phyloP scores from a whole-genome alignment of 2,797 vertebrate species.

The Psittacula derbiana region DNA sequence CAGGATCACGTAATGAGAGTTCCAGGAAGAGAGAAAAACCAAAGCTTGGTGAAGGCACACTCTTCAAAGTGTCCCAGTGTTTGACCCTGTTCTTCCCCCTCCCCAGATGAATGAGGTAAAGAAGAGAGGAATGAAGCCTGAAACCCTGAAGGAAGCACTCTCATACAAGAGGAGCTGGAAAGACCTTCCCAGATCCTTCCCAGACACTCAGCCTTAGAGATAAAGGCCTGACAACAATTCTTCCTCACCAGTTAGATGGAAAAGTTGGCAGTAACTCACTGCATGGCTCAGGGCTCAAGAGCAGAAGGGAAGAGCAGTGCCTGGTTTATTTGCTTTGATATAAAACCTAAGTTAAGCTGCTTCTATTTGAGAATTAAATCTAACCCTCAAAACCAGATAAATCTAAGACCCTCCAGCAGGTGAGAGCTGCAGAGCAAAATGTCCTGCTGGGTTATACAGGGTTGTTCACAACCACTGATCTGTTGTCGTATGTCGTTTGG shows the following conservation, averaged over 20 bases:
- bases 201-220: background rate
- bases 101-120: background rate
- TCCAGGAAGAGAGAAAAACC: constrained; percentile 38
- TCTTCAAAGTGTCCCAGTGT: constrained; percentile 37
- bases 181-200: background rate
- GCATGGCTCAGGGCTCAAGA: background rate
- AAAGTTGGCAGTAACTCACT: background rate
- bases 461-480: background rate
- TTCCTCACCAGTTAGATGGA: background rate
- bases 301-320: background rate
- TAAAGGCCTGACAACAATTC: background rate
- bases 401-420: background rate
- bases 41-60: constrained; percentile 18
- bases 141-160: constrained; percentile 4
- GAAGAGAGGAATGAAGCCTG: background rate
- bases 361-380: background rate
- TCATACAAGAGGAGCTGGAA: background rate
- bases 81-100: background rate
- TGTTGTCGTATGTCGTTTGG: background rate
- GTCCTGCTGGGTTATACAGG: background rate
- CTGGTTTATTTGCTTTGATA: background rate
- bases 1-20: constrained; percentile 37
- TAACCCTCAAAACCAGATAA: background rate
- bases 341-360: background rate
- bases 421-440: background rate